A percentile compares a stretch with the other conserved stretches of the same genome.
phyloP scores from a whole-genome alignment of 2,113 vertebrate species.

The Jacana jacana region DNA sequence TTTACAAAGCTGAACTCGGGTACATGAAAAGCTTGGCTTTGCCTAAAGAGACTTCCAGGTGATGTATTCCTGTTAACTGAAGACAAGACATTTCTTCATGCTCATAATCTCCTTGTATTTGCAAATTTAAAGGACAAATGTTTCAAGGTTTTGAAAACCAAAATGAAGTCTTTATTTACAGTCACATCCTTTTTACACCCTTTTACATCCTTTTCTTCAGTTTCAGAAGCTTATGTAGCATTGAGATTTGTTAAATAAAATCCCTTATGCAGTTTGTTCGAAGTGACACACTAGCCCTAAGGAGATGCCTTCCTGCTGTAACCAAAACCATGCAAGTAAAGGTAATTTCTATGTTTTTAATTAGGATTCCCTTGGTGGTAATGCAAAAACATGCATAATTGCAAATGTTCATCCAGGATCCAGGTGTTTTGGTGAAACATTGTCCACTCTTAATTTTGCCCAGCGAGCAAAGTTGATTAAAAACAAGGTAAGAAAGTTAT shows the following conservation, averaged over 20 bases:
- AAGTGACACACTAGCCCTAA: not conserved
- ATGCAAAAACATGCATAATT: conserved; percentile 94
- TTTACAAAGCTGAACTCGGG: not conserved
- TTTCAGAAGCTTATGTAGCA: not conserved
- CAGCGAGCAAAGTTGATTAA: conserved; percentile 97
- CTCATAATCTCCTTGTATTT: not conserved
- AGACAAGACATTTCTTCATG: not conserved
- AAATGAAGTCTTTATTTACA: not conserved
- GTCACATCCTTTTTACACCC: not conserved
- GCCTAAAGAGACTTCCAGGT: not conserved
- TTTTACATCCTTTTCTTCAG: too few species aligned
- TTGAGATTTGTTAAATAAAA: not conserved
- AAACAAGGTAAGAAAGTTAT: conserved; percentile 85
- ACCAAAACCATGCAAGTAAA: not conserved
- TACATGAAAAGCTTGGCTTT: not conserved
- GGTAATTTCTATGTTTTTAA: not conserved
- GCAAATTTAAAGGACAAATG: not conserved
- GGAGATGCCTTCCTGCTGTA: not conserved
- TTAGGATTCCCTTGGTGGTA: conserved; percentile 96
- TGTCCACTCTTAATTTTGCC: conserved; percentile 95
- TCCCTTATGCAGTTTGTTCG: not conserved
- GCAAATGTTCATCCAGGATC: conserved; percentile 97
- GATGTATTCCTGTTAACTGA: not conserved
- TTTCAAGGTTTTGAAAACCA: not conserved
- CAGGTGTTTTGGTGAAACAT: conserved; percentile 92